phyloP scores from a whole-genome alignment of 1,140 invertebrate genomes.

The Trichoplusia ni region DNA sequence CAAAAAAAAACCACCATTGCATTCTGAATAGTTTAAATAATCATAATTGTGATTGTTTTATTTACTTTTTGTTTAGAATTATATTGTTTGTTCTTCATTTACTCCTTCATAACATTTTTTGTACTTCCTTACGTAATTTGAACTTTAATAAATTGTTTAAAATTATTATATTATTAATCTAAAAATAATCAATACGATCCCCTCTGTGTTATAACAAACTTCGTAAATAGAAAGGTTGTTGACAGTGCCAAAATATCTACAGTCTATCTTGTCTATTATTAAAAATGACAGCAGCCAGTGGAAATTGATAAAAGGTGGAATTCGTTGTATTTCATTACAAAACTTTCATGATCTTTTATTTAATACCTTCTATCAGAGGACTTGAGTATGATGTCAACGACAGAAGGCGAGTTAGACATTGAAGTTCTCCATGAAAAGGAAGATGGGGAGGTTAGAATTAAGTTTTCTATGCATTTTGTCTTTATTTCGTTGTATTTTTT shows the following conservation, averaged over 20 bases:
- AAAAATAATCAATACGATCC: too few species aligned
- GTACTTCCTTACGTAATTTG: too few species aligned
- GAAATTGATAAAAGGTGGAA: slow-evolving; percentile 53
- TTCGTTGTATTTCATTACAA: slow-evolving; percentile 52
- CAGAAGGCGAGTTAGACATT: slow-evolving; percentile 74
- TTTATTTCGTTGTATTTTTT: slow-evolving; percentile 1
- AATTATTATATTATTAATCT: slow-evolving; percentile 18
- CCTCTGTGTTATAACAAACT: slow-evolving; percentile 4
- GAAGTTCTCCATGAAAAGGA: slow-evolving; percentile 69
- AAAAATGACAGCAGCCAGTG: slow-evolving; percentile 44
- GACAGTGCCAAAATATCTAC: neutral
- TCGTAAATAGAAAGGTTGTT: neutral
- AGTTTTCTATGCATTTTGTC: slow-evolving; percentile 35
- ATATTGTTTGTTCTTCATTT: too few species aligned
- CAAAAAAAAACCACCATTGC: too few species aligned
- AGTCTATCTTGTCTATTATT: slow-evolving; percentile 34
- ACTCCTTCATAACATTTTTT: too few species aligned
- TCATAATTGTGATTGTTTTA: too few species aligned
- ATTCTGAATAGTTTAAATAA: too few species aligned
- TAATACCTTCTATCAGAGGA: slow-evolving; percentile 40
- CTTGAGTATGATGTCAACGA: slow-evolving; percentile 72
- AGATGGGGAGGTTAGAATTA: slow-evolving; percentile 71
- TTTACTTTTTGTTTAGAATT: too few species aligned
- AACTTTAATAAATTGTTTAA: too few species aligned
- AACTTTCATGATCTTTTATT: slow-evolving; percentile 66